Percentiles rank a stretch among this genome's conserved stretches.
These are phyloP conservation scores for Auanema freiburgensis DNA, from an alignment of 2,888 invertebrate genomes.

Conservation along the genomic window DNA sequence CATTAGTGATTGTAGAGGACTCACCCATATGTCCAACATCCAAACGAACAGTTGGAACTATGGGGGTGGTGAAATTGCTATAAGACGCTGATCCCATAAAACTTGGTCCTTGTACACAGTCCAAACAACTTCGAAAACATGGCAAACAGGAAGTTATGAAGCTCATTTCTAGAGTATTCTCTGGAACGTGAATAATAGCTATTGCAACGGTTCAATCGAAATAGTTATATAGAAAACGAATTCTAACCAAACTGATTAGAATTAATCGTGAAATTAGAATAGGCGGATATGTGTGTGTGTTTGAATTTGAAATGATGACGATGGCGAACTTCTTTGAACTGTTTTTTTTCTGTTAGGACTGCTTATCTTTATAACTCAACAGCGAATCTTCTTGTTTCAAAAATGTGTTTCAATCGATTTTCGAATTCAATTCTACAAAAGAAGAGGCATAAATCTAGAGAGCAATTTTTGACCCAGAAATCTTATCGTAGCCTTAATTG, in stretches of 20 bases:
- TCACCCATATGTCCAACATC: slow-evolving; percentile 56
- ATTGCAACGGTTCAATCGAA: background rate
- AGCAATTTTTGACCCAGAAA: too few relatives aligned
- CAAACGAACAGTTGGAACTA: slow-evolving; percentile 50
- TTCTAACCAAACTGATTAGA: background rate
- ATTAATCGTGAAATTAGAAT: too few relatives aligned
- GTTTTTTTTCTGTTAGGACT: background rate
- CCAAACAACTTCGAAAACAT: slow-evolving; percentile 37
- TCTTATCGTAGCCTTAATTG: too few relatives aligned
- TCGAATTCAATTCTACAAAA: too few relatives aligned
- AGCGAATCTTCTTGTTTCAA: too few relatives aligned
- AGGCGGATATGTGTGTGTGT: too few relatives aligned
- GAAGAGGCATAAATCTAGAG: too few relatives aligned
- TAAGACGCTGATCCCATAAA: slow-evolving; percentile 28
- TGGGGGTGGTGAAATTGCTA: slow-evolving; percentile 61
- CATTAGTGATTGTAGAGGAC: slow-evolving; percentile 19
- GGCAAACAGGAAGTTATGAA: slow-evolving; percentile 14
- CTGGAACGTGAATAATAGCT: background rate
- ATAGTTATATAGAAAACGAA: background rate
- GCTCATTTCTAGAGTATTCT: background rate
- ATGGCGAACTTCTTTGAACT: too few relatives aligned
- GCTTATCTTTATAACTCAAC: too few relatives aligned
- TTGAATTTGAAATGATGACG: too few relatives aligned
- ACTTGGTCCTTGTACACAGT: slow-evolving; percentile 44
- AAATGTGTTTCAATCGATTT: too few relatives aligned